Percentiles rank a stretch among this genome's conserved stretches.
These are phyloP conservation scores for Taphrorychus bicolor DNA, from an alignment of 2,888 invertebrate genomes.

Conservation along the genomic window DNA sequence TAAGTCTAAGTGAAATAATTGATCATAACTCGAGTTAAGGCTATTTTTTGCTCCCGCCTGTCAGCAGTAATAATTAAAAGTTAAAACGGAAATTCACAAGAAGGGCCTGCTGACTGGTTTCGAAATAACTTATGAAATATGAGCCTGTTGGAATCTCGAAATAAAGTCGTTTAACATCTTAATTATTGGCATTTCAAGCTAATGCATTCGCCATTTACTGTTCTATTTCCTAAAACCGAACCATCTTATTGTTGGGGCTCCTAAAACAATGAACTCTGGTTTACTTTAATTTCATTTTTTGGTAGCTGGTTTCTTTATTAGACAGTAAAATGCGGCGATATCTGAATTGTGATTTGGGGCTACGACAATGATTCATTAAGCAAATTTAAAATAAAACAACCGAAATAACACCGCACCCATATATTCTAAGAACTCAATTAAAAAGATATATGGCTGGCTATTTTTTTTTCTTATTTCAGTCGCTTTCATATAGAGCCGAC, in stretches of 20 bases:
- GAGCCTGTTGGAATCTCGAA: constrained; percentile 2
- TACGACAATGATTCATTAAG: neutral
- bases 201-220: neutral
- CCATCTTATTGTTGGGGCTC: too few relatives aligned
- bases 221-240: neutral
- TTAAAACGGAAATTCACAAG: constrained; percentile 34
- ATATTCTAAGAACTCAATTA: constrained; percentile 10
- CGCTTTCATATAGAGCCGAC: constrained; percentile 8
- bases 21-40: constrained; percentile 20
- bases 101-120: constrained; percentile 28
- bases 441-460: constrained; percentile 14
- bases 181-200: neutral
- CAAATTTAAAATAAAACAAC: neutral
- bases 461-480: constrained; percentile 1
- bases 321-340: neutral
- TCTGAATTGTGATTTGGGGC: neutral
- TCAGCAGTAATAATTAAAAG: constrained; percentile 37
- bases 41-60: constrained; percentile 29
- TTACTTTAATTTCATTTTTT: too few relatives aligned
- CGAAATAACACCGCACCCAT: neutral
- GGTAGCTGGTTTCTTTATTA: neutral
- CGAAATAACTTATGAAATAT: constrained; percentile 36
- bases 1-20: constrained; percentile 24
- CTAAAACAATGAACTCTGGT: too few relatives aligned
- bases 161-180: neutral